Evolutionary conservation across 2,113 vertebrate genomes (phyloP), one percentile per base, ranked within the genome.

Genomic region (Ceyx cyanopectus): DNA sequence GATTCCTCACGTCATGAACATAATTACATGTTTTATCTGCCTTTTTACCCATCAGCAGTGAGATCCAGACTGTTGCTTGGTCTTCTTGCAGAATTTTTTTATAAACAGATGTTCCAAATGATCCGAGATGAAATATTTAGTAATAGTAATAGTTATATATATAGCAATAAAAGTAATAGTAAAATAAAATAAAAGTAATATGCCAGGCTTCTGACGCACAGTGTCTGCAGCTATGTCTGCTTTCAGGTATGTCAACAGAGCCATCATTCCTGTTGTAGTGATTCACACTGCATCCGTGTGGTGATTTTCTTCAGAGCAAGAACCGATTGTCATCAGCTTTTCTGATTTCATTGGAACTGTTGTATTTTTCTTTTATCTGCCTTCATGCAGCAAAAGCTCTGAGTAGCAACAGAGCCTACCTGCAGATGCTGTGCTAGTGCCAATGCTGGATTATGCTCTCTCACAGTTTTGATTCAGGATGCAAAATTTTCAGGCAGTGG

Each of bases 121-220:
- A 79, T 30, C 12, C 5, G 37, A 65, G 56, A 81, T 80, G 37
- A 91, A 93, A 79, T 93, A 95, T 85, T 92, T 93, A 76, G 70
- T 92, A 84, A 84, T 40, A 86, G 48, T 48, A 76, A 48, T 22
- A 79, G 45, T 37, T 37, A 37, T 37, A 37, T 37, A 37, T 37
- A 37, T 37, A 37, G 9, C 37, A 37, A 37, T 34, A 34, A 34
- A 34, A 34, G 34, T 34, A 34, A 34, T 37, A 37, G 37, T 37
- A 37, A 37, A 37, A 37, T 37, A 37, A 37, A 37, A 37, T 37
- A 37, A 10, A 37, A 37, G 9, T 37, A 37, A 57, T 75, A 46
- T 58, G 78, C 84, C 89, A 93, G 77, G 54, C 40, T 91, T 91
- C 74, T 96, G 89, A 91, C 79, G 92, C 34, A 61, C 0, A 2